Conservation (phyloP, 1,140 invertebrate species). For the Drosophila prosaltans region DNA sequence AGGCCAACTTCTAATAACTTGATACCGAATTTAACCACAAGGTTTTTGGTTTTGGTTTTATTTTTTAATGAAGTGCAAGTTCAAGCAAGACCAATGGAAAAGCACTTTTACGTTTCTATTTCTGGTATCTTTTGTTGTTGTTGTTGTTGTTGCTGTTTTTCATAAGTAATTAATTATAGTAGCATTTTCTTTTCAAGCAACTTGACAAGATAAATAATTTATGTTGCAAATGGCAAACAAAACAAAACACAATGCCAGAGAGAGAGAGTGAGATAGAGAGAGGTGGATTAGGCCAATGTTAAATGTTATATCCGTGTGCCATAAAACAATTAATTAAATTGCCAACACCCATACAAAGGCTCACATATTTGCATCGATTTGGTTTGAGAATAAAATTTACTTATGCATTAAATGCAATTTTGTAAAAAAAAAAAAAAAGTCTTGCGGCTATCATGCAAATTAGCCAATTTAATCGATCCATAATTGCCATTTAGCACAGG, state of each 20-base stretch:
- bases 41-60: background rate
- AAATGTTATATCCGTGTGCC: conserved; percentile 19
- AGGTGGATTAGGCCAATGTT: conserved; percentile 6
- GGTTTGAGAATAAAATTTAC: background rate
- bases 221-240: conserved; percentile 67
- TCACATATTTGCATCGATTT: conserved; percentile 18
- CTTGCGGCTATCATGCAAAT: too few relatives aligned
- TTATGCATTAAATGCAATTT: too few relatives aligned
- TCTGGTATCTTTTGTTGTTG: conserved; percentile 37
- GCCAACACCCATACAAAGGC: conserved; percentile 51
- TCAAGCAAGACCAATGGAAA: background rate
- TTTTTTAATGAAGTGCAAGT: conserved; percentile 25
- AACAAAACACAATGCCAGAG: background rate
- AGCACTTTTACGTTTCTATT: conserved; percentile 19
- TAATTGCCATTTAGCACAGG: too few relatives aligned
- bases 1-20: background rate
- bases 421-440: too few relatives aligned
- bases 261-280: too few relatives aligned
- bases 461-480: too few relatives aligned
- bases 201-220: conserved; percentile 58
- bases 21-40: conserved; percentile 1
- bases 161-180: conserved; percentile 57
- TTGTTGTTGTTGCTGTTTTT: background rate
- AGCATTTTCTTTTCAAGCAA: conserved; percentile 25
- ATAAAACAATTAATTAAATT: conserved; percentile 66